Conservation (phyloP, 2,113 vertebrate genomes). For the Scophthalmus maximus region DNA sequence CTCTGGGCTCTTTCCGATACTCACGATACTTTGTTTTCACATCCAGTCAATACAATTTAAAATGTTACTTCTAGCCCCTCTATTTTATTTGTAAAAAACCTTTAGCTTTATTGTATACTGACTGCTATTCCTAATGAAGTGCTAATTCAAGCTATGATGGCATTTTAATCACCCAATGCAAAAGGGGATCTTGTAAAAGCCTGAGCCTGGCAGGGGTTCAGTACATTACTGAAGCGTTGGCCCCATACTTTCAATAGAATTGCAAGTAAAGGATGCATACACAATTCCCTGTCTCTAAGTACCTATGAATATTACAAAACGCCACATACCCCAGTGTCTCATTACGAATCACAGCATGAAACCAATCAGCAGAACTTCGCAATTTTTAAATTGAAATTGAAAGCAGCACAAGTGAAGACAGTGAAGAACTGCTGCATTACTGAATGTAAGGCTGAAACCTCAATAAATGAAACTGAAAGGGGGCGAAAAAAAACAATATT, state of each 20-base stretch:
- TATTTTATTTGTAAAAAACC: constrained; percentile 34
- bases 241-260: constrained; percentile 20
- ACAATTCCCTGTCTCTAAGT: constrained; percentile 1
- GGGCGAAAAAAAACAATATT: constrained; percentile 19
- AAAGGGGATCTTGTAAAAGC: constrained; percentile 36
- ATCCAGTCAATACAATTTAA: constrained; percentile 48
- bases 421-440: constrained; percentile 3
- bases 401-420: constrained; percentile 10
- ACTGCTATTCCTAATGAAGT: constrained; percentile 54
- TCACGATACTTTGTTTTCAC: constrained; percentile 28
- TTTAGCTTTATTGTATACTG: constrained; percentile 29
- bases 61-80: constrained; percentile 9
- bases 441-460: constrained; percentile 12
- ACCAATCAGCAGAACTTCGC: constrained; percentile 32
- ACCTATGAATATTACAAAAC: constrained; percentile 20
- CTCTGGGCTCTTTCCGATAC: constrained; percentile 42
- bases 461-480: constrained; percentile 27
- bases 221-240: constrained; percentile 27
- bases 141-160: constrained; percentile 62
- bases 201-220: constrained; percentile 41
- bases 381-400: constrained; percentile 10
- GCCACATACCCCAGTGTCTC: constrained; percentile 45
- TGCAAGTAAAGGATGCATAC: background rate
- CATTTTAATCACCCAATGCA: constrained; percentile 64
- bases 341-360: constrained; percentile 55